A percentile compares a stretch with the other conserved stretches of the same genome.
phyloP scores from a whole-genome alignment of 2,797 vertebrate genomes.

The Myotis pilosus region DNA sequence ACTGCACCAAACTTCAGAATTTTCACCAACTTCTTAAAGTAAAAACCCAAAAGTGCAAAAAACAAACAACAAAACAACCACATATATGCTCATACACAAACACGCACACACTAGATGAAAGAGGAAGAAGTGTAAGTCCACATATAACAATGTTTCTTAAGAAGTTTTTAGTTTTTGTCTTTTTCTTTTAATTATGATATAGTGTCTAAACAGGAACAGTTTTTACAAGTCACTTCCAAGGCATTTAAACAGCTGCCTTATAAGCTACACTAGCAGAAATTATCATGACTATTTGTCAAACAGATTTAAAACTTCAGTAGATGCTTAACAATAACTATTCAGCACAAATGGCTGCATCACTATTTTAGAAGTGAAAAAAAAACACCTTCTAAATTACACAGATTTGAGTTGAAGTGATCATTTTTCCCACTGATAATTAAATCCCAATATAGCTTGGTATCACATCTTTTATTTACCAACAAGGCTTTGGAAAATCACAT shows the following conservation, averaged over 20 bases:
- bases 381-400: conserved; percentile 61
- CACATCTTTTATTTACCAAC: conserved; percentile 73
- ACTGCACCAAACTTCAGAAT: conserved; percentile 17
- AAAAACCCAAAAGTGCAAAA: not conserved
- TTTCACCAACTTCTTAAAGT: conserved; percentile 6
- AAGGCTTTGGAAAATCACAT: conserved; percentile 72
- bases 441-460: conserved; percentile 35
- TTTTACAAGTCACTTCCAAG: conserved; percentile 64
- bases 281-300: conserved; percentile 66
- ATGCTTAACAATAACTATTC: conserved; percentile 52
- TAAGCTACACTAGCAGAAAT: conserved; percentile 57
- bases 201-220: conserved; percentile 59
- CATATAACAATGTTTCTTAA: not conserved
- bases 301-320: conserved; percentile 69
- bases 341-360: conserved; percentile 34
- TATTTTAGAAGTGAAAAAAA: conserved; percentile 53
- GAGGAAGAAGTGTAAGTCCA: not conserved
- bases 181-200: conserved; percentile 54
- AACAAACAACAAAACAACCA: not conserved
- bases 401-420: conserved; percentile 45
- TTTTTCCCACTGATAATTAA: conserved; percentile 76
- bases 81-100: not conserved
- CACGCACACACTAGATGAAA: not conserved
- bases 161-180: not conserved
- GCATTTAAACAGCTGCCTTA: conserved; percentile 49